phyloP scores from a whole-genome alignment of 2,888 invertebrate genomes.

The Ditula angustiorana region DNA sequence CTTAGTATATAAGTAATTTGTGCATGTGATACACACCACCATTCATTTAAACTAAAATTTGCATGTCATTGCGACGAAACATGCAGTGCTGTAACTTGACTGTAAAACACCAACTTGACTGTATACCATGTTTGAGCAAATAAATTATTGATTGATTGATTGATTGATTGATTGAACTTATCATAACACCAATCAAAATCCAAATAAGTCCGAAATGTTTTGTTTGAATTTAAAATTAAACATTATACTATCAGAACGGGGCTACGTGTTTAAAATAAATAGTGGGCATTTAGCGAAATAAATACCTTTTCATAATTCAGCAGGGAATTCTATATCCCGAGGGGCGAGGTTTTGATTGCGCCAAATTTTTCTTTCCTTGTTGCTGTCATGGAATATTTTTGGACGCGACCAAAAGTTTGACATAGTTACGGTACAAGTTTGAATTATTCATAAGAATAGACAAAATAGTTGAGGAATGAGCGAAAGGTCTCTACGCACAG shows the following conservation, averaged over 20 bases:
- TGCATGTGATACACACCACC: too few species aligned
- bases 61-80: too few species aligned
- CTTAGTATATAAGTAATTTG: too few species aligned
- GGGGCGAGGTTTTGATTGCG: conserved; percentile 3
- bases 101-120: too few species aligned
- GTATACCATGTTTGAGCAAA: too few species aligned
- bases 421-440: conserved; percentile 18
- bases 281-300: conserved; percentile 4
- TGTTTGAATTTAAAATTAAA: neutral
- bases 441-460: conserved; percentile 29
- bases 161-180: too few species aligned
- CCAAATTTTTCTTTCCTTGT: conserved; percentile 8
- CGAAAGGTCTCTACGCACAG: too few species aligned
- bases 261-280: conserved; percentile 1
- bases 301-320: conserved; percentile 10
- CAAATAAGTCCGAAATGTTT: neutral
- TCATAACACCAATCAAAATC: too few species aligned
- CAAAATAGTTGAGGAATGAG: conserved; percentile 17
- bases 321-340: neutral
- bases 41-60: too few species aligned
- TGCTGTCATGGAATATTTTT: conserved; percentile 29
- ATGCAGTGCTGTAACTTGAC: too few species aligned
- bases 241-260: neutral
- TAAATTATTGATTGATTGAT: too few species aligned
- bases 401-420: conserved; percentile 23